Conservation (phyloP, 2,888 invertebrate genomes). For the Pseudococcus viburni region DNA sequence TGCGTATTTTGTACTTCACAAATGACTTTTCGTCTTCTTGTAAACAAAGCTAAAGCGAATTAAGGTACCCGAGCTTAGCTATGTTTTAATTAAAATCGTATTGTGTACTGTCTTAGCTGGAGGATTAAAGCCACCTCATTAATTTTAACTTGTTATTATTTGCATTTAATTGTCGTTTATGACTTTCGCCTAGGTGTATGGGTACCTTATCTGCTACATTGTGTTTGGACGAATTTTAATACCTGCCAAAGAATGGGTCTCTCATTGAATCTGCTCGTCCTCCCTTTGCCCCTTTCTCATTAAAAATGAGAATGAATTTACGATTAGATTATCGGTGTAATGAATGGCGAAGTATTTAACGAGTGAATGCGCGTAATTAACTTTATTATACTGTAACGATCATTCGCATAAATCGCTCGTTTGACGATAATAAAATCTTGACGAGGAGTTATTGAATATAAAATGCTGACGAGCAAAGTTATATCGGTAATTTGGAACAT, state of each 20-base stretch:
- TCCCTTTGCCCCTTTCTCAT: background rate
- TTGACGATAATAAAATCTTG: background rate
- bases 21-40: background rate
- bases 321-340: background rate
- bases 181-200: background rate
- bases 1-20: background rate
- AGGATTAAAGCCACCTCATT: constrained; percentile 4
- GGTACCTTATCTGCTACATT: background rate
- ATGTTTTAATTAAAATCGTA: constrained; percentile 6
- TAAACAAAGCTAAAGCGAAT: background rate
- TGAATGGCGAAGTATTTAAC: background rate
- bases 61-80: background rate
- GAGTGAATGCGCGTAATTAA: constrained; percentile 17
- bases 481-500: background rate
- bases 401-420: background rate
- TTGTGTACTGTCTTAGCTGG: background rate
- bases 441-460: background rate
- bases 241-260: background rate
- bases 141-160: constrained; percentile 15
- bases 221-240: background rate
- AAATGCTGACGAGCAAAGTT: constrained; percentile 1
- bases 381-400: background rate
- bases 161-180: constrained; percentile 10
- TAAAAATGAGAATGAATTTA: background rate
- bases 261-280: background rate